Evolutionary conservation across 2,888 invertebrate genomes (phyloP).

Genomic region (Agriopis aurantiaria): DNA sequence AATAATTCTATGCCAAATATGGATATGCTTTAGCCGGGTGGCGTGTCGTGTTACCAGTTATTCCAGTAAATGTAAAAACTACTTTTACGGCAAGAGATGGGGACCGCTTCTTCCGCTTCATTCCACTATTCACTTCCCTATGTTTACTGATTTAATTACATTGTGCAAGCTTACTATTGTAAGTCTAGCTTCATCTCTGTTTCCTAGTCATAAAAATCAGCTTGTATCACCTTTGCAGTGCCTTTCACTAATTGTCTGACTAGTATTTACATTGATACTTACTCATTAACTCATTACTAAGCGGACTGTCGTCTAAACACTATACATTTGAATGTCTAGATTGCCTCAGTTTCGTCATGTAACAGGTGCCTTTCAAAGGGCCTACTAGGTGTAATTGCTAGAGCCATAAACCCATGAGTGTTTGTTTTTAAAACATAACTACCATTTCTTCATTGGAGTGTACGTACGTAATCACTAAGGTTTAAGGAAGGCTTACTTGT

Average conservation of each 20-base stretch:
- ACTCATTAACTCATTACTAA: not conserved
- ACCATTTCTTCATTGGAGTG: not conserved
- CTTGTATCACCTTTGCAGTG: not conserved
- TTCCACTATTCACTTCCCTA: conserved; percentile 21
- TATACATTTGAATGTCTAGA: not conserved
- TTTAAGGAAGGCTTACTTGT: not conserved
- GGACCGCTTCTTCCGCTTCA: conserved; percentile 17
- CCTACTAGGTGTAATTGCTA: not conserved
- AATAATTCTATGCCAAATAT: not conserved
- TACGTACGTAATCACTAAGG: not conserved
- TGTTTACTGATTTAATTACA: conserved; percentile 21
- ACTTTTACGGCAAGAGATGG: conserved; percentile 8
- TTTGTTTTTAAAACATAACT: conserved; percentile 4
- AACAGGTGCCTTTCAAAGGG: not conserved
- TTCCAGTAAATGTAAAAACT: conserved; percentile 11
- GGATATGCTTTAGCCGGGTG: not conserved
- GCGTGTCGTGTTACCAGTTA: not conserved
- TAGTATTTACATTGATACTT: not conserved
- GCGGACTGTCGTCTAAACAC: not conserved
- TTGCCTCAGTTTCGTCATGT: not conserved
- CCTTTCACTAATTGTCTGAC: conserved; percentile 21
- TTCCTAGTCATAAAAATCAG: conserved; percentile 24
- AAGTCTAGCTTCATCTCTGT: conserved; percentile 13
- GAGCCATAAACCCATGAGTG: not conserved
- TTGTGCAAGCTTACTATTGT: conserved; percentile 20